A percentile compares a stretch with the other conserved stretches of the same genome.
Evolutionary conservation across 2,113 vertebrate genomes (phyloP).

Genomic region (Pagrus major): DNA sequence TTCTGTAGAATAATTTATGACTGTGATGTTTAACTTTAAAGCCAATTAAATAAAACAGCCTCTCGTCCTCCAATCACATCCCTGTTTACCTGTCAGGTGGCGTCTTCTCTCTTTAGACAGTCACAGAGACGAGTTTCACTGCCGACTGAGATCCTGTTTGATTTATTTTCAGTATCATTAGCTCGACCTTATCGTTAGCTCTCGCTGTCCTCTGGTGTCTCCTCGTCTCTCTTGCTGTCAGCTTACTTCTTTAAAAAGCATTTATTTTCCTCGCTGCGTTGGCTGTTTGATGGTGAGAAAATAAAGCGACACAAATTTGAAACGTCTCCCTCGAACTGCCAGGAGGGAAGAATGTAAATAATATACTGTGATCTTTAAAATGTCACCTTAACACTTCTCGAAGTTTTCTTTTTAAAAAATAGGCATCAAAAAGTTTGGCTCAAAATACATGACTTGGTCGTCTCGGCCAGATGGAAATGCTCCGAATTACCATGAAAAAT

Average conservation of each 20-base stretch:
- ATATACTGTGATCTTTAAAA: constrained; percentile 29
- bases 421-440: constrained; percentile 1
- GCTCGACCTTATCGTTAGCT: constrained; percentile 11
- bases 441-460: too few species aligned
- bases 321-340: background rate
- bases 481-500: too few species aligned
- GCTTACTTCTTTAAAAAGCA: constrained; percentile 21
- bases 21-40: constrained; percentile 25
- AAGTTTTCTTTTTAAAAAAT: too few species aligned
- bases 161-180: constrained; percentile 44
- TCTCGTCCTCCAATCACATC: constrained; percentile 2
- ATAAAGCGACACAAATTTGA: constrained; percentile 18
- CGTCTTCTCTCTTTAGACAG: background rate
- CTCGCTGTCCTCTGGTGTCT: constrained; percentile 20
- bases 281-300: constrained; percentile 29
- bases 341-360: background rate
- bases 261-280: constrained; percentile 8
- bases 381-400: constrained; percentile 38
- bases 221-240: constrained; percentile 35
- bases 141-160: constrained; percentile 26
- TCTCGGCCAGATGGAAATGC: too few species aligned
- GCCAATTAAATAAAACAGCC: constrained; percentile 34
- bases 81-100: constrained; percentile 35
- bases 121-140: constrained; percentile 1
- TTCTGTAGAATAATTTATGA: constrained; percentile 29